Base-by-base conservation (phyloP, 2,797 vertebrate genomes). In the Artibeus lituratus region DNA sequence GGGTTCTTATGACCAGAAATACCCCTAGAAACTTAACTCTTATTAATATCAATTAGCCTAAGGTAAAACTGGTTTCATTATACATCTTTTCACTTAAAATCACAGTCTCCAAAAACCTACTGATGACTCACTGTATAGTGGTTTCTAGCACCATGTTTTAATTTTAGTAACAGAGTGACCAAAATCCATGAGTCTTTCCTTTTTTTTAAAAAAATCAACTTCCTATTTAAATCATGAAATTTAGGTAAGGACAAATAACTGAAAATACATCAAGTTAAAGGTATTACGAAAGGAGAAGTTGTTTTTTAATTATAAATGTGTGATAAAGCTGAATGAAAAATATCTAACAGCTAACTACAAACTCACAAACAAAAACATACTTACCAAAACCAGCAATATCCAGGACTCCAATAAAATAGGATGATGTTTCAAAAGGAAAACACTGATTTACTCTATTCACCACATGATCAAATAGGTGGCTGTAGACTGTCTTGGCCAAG, bases 311-410 rank as follows among this genome's bases (percentile, higher is more conserved):
- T 92, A 59, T 74, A 72, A 62, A 77, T 26, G 42, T 32, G 19
- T 62, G 4, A 73, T 76, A 94, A 86, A 94, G 70, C 10, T 26
- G 7, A 69, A 69, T 32, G 14, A 24, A 70, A 91, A 88, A 32
- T 39, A 83, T 15, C 29, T 53, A 91, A 77, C 51, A 69, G 77
- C 55, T 10, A 82, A 87, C 74, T 10, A 87, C n/a, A 86, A 91
- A 87, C 39, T 84, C 42, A 93, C 39, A 69, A 89, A 87, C 67
- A 76, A 29, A 97, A 72, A 2, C 15, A 53, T 70, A 98, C 98
- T 98, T 95, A 99, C 99, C 99, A 84, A 99, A 99, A 26, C 99
- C 99, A 77, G 99, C 99, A 95, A 99, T 99, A 98, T 99, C 99
- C 97, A 99, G 98, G 57, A 99, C 99, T 5, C 99, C 99, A 92